Evolutionary conservation across 1,140 invertebrate species (phyloP), one percentile per base, ranked within the genome.

Genomic region (Zaprionus africanus): DNA sequence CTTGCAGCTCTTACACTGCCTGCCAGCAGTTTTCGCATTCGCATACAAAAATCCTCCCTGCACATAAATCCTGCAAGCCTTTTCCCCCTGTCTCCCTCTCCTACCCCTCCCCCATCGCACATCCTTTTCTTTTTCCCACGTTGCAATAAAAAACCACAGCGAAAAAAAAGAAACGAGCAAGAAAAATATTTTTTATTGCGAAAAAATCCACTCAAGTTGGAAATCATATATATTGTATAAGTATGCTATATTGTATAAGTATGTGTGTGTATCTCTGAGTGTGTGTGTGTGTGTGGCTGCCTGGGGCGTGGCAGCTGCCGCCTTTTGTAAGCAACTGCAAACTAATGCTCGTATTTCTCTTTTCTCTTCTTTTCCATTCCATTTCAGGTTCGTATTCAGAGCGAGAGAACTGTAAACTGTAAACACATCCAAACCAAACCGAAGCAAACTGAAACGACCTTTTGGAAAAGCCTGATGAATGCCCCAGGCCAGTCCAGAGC

Each of bases 321-420:
- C 82, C 75, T 76, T 87, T 88, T 81, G 70, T 64, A 84, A 78
- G 68, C 46, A 51, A 51, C 59, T 24, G 34, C 15, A 71, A 76
- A 76, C 74, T 76, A 76, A 76, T 76, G 61, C 69, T 70, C 41
- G 43, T 82, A 64, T 76, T 34, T 78, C 68, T 61, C 36, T 67
- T 49, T 70, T 54, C 24, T 75, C 70, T 77, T 70, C 58, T 28
- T 72, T 74, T 80, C 73, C 63, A 26, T 59, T 31, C 46, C 68
- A 24, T 87, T 88, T 76, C 84, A 88, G 84, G 84, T 88, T 90
- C 62, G 84, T 88, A 90, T 75, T 82, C 56, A 58, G 73, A 82
- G 43, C 66, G 56, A 59, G 36, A 54, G 9, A 31, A 49, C 49
- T 46, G 49, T 57, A 76, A 78, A 67, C 46, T 46, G 41, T 46